Conservation (phyloP, 2,888 invertebrate genomes). For the Nysson spinosus region DNA sequence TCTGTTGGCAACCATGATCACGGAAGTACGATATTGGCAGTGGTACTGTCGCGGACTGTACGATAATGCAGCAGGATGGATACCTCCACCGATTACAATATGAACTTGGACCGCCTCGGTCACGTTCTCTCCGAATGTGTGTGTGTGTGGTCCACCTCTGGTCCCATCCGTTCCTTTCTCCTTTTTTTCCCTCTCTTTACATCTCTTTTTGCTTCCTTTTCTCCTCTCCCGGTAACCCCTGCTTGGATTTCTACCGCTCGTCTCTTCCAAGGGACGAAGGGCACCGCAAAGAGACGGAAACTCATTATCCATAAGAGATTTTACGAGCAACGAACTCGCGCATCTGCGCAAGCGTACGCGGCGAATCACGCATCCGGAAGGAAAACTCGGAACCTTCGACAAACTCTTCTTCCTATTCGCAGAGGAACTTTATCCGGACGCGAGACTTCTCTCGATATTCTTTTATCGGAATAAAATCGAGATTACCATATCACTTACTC, state of each 20-base stretch:
- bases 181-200: constrained; percentile 34
- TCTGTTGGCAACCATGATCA: constrained; percentile 52
- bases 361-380: neutral
- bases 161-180: constrained; percentile 47
- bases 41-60: constrained; percentile 72
- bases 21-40: constrained; percentile 68
- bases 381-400: neutral
- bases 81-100: constrained; percentile 75
- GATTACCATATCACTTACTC: too few species aligned
- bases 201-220: constrained; percentile 23
- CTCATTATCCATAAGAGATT: constrained; percentile 64
- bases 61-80: constrained; percentile 71
- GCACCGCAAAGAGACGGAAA: constrained; percentile 62
- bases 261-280: constrained; percentile 8
- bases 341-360: constrained; percentile 10
- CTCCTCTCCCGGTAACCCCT: constrained; percentile 1
- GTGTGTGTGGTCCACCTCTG: constrained; percentile 74
- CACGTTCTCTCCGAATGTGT: constrained; percentile 74
- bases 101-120: constrained; percentile 75
- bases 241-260: neutral
- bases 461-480: too few species aligned
- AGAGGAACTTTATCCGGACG: too few species aligned
- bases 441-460: too few species aligned
- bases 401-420: too few species aligned
- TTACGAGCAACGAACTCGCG: constrained; percentile 18